phyloP scores from a whole-genome alignment of 2,888 invertebrate species.

The Cerceris rybyensis region DNA sequence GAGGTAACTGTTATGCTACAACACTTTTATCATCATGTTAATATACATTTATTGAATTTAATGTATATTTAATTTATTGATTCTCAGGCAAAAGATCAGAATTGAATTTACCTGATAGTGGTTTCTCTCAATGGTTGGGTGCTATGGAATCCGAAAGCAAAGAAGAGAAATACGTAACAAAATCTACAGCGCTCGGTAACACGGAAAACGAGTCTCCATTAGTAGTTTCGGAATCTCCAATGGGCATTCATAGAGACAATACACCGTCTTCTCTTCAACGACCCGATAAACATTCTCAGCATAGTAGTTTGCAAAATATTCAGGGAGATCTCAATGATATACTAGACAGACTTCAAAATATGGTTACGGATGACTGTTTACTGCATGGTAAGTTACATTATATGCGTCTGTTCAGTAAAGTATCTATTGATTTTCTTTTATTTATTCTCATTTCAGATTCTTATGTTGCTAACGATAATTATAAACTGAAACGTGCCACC shows the following conservation, averaged over 20 bases:
- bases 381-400: slow-evolving; percentile 83
- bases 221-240: slow-evolving; percentile 68
- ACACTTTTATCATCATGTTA: background rate
- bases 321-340: slow-evolving; percentile 88
- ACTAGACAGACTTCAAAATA: slow-evolving; percentile 87
- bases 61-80: background rate
- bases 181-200: slow-evolving; percentile 52
- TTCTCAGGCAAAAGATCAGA: slow-evolving; percentile 72
- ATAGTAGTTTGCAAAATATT: slow-evolving; percentile 81
- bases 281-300: slow-evolving; percentile 79
- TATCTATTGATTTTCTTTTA: slow-evolving; percentile 24
- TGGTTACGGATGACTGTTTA: slow-evolving; percentile 87
- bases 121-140: slow-evolving; percentile 79
- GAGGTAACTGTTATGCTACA: slow-evolving; percentile 79
- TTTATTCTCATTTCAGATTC: slow-evolving; percentile 71
- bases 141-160: slow-evolving; percentile 54
- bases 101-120: slow-evolving; percentile 71
- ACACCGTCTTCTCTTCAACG: slow-evolving; percentile 77
- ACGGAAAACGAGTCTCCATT: slow-evolving; percentile 62
- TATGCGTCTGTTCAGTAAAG: background rate
- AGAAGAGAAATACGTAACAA: slow-evolving; percentile 60
- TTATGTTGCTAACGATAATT: slow-evolving; percentile 83
- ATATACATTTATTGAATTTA: background rate
- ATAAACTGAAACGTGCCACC: slow-evolving; percentile 86
- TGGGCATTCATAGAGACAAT: slow-evolving; percentile 73